Evolutionary conservation across 2,113 vertebrate genomes (phyloP).

Genomic region (Xiphophorus maculatus): DNA sequence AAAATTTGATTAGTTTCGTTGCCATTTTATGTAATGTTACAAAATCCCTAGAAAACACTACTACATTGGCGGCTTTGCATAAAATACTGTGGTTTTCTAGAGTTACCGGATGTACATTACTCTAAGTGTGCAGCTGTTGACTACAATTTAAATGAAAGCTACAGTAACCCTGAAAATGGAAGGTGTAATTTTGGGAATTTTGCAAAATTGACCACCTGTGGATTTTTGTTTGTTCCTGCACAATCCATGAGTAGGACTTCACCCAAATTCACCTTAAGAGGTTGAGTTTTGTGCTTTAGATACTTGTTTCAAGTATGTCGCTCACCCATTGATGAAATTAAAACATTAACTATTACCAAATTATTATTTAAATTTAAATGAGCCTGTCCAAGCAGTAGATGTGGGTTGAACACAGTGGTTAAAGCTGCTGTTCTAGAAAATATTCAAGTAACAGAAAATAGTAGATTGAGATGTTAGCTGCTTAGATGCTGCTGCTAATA

Average conservation of each 20-base stretch:
- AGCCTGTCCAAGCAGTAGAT: background rate
- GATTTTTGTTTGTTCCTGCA: background rate
- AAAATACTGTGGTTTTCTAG: background rate
- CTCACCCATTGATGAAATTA: background rate
- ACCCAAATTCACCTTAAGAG: background rate
- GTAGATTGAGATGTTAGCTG: background rate
- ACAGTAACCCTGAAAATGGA: background rate
- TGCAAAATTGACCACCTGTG: too few relatives aligned
- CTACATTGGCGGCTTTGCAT: conserved; percentile 7
- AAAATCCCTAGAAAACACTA: background rate
- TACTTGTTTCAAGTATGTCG: background rate
- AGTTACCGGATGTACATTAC: background rate
- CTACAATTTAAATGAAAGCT: background rate
- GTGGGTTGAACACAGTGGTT: too few relatives aligned
- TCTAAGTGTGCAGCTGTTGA: background rate
- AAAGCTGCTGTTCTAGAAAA: too few relatives aligned
- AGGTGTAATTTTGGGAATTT: too few relatives aligned
- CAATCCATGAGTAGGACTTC: background rate
- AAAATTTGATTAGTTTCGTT: conserved; percentile 1
- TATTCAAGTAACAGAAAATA: background rate
- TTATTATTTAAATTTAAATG: background rate
- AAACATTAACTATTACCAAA: background rate
- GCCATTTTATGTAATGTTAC: background rate
- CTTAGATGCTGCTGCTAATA: background rate
- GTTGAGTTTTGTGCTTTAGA: background rate